Evolutionary conservation across 2,113 vertebrate species (phyloP), one percentile per base, ranked within the genome.

Genomic region (rabbit (Oryctolagus cuniculus)): DNA sequence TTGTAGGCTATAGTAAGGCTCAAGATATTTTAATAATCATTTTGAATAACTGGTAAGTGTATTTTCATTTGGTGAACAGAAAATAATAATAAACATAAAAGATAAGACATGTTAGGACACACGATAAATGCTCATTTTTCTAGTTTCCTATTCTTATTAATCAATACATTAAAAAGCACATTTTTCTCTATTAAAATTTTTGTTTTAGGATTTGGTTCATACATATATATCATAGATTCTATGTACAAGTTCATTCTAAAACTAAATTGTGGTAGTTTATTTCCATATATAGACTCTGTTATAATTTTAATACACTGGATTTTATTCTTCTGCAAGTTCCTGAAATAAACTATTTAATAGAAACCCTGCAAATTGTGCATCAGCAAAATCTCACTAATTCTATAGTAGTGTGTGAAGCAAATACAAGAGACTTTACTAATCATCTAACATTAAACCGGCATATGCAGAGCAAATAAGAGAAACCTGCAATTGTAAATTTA

Each of bases 41-140:
- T 55, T 94, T 17, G 24, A 72, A 88, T 44, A 63, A 72, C 6
- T 74, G 6, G 44, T 27, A 89, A 38, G 3, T n/a, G 6, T 67
- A 86, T 79, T 88, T 93, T 61, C 34, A 64, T 86, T 96, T 91
- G 44, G 89, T 89, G 29, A 53, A 82, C 25, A 55, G 58, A 74
- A 87, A 82, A 92, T 90, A 85, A 72, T 25, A 81, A 15, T 29
- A 55, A 77, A 82, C 16, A 87, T 25, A 38, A 74, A 91, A 70
- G 2, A 89, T 91, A 51, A 90, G 87, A 90, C 24, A 51, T 24
- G 58, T 66, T 12, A 31, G 6, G 29, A 64, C 10, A 53, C 0
- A 77, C 5, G 66, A 44, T 44, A 73, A 34, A 13, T 49, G 8
- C 10, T 81, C 1, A 58, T 82, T 79, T 91, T 93, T 67, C 22